These are phyloP conservation scores for Marronus borbonicus DNA, from an alignment of 2,888 invertebrate genomes.

Conservation along the genomic window DNA sequence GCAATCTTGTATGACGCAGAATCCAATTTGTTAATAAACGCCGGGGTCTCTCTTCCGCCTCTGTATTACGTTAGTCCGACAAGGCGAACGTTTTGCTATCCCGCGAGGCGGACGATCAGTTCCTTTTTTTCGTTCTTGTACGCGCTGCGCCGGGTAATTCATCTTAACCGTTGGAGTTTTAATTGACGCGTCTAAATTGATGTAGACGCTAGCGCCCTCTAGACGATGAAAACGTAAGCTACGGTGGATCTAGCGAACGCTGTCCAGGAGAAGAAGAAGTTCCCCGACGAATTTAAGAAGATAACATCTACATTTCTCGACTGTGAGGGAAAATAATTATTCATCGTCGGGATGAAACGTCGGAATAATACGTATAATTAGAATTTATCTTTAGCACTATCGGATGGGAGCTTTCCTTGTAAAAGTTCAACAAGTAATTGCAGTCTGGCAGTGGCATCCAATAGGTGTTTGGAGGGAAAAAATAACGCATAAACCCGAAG, in stretches of 20 bases:
- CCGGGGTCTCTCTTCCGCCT: too few relatives aligned
- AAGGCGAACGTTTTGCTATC: not conserved
- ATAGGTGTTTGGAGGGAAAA: not conserved
- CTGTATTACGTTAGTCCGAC: too few relatives aligned
- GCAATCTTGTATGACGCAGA: too few relatives aligned
- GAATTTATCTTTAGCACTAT: slow-evolving; percentile 38
- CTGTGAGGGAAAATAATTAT: slow-evolving; percentile 28
- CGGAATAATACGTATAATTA: slow-evolving; percentile 30
- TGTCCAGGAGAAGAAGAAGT: not conserved
- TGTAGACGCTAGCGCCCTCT: not conserved
- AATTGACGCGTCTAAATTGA: slow-evolving; percentile 32
- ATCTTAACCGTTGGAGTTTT: slow-evolving; percentile 20
- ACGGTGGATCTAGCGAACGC: too few relatives aligned
- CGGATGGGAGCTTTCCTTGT: not conserved
- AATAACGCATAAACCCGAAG: slow-evolving; percentile 16
- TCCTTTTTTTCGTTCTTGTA: not conserved
- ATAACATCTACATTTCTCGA: slow-evolving; percentile 14
- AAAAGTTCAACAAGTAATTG: slow-evolving; percentile 41
- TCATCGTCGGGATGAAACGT: slow-evolving; percentile 34
- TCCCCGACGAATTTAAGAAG: not conserved
- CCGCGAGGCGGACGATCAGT: not conserved
- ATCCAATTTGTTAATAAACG: too few relatives aligned
- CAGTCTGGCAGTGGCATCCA: not conserved
- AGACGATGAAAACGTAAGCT: too few relatives aligned
- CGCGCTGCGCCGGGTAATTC: slow-evolving; percentile 14